phyloP scores from a whole-genome alignment of 2,797 vertebrate genomes.

The Aulostomus chinensis region DNA sequence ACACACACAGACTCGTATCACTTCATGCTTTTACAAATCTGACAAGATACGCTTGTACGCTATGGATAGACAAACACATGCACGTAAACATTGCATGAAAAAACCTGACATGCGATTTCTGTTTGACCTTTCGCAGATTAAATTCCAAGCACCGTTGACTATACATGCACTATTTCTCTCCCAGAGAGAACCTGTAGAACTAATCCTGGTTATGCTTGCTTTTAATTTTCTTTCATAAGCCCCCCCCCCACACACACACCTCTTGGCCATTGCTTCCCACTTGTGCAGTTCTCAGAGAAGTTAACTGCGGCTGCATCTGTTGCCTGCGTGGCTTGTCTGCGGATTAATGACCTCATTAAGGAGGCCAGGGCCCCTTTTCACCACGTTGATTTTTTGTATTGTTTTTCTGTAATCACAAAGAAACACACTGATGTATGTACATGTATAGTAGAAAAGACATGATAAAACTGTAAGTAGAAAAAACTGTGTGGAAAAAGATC shows the following conservation, averaged over 20 bases:
- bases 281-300: slow-evolving; percentile 43
- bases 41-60: slow-evolving; percentile 5
- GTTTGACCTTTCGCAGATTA: slow-evolving; percentile 58
- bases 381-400: no score
- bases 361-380: slow-evolving; percentile 2
- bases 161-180: slow-evolving; percentile 8
- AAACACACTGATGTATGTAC: not conserved
- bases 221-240: no score
- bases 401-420: not conserved
- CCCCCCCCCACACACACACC: not conserved
- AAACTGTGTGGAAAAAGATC: no score
- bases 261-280: slow-evolving; percentile 14
- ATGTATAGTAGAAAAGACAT: no score
- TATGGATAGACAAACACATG: slow-evolving; percentile 11
- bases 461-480: no score
- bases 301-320: slow-evolving; percentile 35
- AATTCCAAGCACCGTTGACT: slow-evolving; percentile 22
- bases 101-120: slow-evolving; percentile 35
- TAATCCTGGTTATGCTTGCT: slow-evolving; percentile 22
- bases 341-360: slow-evolving; percentile 57
- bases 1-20: no score
- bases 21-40: slow-evolving; percentile 39
- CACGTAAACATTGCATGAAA: slow-evolving; percentile 34
- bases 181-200: not conserved
- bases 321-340: slow-evolving; percentile 41